Base-by-base conservation (phyloP, 2,888 invertebrate genomes). In the Andrena flavipes region DNA sequence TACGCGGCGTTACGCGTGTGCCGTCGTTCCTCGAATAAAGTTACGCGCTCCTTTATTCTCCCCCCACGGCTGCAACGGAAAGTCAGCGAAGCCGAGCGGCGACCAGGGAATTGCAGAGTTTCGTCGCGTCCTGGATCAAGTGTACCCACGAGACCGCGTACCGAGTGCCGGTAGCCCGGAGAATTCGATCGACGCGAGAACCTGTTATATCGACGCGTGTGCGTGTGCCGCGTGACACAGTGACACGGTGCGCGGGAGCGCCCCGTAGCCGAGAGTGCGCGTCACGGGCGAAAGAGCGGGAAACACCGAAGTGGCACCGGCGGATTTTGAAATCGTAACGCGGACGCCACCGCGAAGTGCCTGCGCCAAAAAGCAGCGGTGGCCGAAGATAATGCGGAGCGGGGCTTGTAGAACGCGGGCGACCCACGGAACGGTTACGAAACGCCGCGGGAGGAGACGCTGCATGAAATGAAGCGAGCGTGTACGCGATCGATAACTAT, bases 401-500 rank as follows among this genome's bases (percentile, higher is more conserved):
- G 29, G 35, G 10, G 59, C 2, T n/a, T 16, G 23, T 51, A 23
- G 60, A 56, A 72, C 33, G 63, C 26, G 30, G 78, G 42, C 65
- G 62, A 65, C 1, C 26, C 56, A 60, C 59, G 48, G 33, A 64
- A 69, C 72, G 75, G 63, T 84, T 84, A 63, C 81, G 84, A 85
- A 81, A 85, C 78, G 70, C 23, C 59, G 70, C 68, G 48, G 63
- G 64, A 75, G 54, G 76, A 77, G 72, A 80, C 79, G 80, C 76
- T 76, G 81, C 81, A 82, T 84, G 83, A 88, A 88, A 88, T 83
- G 88, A 86, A 84, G 80, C 84, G 77, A 82, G 80, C 23, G 72
- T 87, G 82, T 87, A 80, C 59, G 64, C 84, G 87, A 87, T 87
- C 87, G 87, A 87, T 87, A 87, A 85, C 86, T 87, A 84, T 84